Base-by-base conservation (phyloP, 92 coral and sea anemone species). In the Parazoanthus atlanticus region DNA sequence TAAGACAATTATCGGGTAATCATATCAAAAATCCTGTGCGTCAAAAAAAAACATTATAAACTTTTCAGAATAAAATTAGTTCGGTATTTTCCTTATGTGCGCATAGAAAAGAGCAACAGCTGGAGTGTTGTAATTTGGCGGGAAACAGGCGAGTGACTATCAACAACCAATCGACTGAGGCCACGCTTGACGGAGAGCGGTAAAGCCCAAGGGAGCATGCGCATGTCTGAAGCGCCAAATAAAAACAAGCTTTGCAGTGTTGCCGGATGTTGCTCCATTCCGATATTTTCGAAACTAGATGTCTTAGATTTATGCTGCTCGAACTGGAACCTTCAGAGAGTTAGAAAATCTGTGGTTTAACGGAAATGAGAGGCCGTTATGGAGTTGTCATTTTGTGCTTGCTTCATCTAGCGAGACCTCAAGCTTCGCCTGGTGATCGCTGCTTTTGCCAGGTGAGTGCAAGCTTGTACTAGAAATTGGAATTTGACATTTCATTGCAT, bases 391-490 rank as follows among this genome's bases (percentile, higher is more conserved):
- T 89, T 11, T 76, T 84, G 66, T 86, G 84, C 16, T 52, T 92
- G 56, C 64, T 90, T 70, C 85, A 67, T 85, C 78, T 92, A 26
- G 89, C 67, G 31, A 70, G 52, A 30, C 94, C 93, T 16, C 84
- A 83, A 76, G 21, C 65, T 66, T 30, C 88, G 31, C 80, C 88
- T 4, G 73, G 87, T 16, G 94, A 92, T 28, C 85, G 92, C 86
- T 92, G 94, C n/a, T 92, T 92, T 70, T 92, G 94, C 70, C 88
- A 90, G 94, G 94, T 90, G 0, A 80, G 86, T 61, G 12, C 11
- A 4, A 31, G 4, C 5, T 72, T 61, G 64, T 19, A 5, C n/a
- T 17, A 43, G 28, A 5, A 67, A 89, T 69, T 16, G 30, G n/a
- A 33, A 36, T 61, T 78, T 8, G 83, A 33, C 65, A 46, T 81